phyloP scores from a whole-genome alignment of 2,888 invertebrate genomes.

The Merodon equestris region DNA sequence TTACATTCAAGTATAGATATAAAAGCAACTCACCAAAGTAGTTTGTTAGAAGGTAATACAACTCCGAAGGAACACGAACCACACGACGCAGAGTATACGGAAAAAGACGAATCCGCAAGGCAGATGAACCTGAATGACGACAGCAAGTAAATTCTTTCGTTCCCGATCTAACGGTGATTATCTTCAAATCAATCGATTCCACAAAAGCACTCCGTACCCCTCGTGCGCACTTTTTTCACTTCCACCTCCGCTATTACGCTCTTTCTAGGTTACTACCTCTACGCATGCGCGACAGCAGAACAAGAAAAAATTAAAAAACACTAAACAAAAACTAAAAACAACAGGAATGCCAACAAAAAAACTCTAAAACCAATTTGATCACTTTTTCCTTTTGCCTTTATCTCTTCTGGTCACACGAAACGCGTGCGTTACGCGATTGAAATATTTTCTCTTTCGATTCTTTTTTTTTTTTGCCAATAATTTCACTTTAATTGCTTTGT shows the following conservation, averaged over 20 bases:
- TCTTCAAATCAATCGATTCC: constrained; percentile 6
- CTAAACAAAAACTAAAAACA: no score
- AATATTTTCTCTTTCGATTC: constrained; percentile 44
- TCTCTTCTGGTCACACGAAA: constrained; percentile 57
- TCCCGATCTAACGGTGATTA: constrained; percentile 31
- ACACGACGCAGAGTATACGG: no score
- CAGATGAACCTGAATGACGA: background rate
- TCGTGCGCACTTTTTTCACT: background rate
- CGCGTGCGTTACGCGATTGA: constrained; percentile 28
- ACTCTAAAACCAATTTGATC: no score
- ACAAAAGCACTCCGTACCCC: background rate
- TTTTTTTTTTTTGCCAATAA: constrained; percentile 40
- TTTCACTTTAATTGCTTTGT: constrained; percentile 63
- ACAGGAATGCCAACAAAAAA: no score
- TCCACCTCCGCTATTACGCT: no score
- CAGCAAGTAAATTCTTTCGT: constrained; percentile 13
- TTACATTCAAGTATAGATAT: no score
- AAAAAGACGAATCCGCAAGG: background rate
- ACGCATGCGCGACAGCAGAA: constrained; percentile 27
- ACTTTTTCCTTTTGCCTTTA: constrained; percentile 36
- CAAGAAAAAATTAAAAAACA: constrained; percentile 10
- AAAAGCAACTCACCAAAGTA: no score
- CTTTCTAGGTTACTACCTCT: constrained; percentile 20
- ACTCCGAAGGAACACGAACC: no score
- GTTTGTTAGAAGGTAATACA: no score